These are phyloP conservation scores for Umimayanthus kanabou DNA, from an alignment of 92 coral and sea anemone species.

Conservation along the genomic window DNA sequence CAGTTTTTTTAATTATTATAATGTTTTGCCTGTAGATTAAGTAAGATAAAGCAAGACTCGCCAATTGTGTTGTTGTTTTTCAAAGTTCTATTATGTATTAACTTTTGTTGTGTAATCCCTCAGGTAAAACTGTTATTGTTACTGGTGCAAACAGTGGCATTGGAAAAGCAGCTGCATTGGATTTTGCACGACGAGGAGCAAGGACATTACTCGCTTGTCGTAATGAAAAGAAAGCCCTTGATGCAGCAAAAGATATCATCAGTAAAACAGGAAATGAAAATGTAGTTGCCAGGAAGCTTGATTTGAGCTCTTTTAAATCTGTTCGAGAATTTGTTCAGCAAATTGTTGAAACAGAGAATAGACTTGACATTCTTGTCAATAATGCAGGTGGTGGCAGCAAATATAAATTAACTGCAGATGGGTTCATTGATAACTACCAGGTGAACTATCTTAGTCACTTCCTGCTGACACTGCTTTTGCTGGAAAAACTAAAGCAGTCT, in stretches of 20 bases:
- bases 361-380: slow-evolving; percentile 71
- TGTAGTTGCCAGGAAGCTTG: slow-evolving; percentile 53
- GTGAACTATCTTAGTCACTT: slow-evolving; percentile 79
- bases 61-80: neutral
- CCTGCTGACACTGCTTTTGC: slow-evolving; percentile 55
- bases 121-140: slow-evolving; percentile 74
- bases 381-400: slow-evolving; percentile 52
- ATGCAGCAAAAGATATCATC: slow-evolving; percentile 64
- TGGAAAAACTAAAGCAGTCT: slow-evolving; percentile 60
- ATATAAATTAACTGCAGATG: slow-evolving; percentile 65
- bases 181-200: slow-evolving; percentile 70
- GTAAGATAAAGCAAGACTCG: neutral
- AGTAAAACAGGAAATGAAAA: slow-evolving; percentile 57
- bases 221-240: slow-evolving; percentile 50
- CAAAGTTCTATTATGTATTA: neutral
- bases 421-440: slow-evolving; percentile 60
- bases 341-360: slow-evolving; percentile 55
- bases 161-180: slow-evolving; percentile 71
- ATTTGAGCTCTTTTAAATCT: slow-evolving; percentile 65
- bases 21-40: too few species aligned
- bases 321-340: slow-evolving; percentile 62
- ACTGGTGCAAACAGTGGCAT: slow-evolving; percentile 82
- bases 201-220: slow-evolving; percentile 71
- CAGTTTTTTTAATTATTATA: neutral
- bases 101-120: neutral